Evolutionary conservation across 1,140 invertebrate genomes (phyloP), one percentile per base, ranked within the genome.

Genomic region (Cotesia vestalis): DNA sequence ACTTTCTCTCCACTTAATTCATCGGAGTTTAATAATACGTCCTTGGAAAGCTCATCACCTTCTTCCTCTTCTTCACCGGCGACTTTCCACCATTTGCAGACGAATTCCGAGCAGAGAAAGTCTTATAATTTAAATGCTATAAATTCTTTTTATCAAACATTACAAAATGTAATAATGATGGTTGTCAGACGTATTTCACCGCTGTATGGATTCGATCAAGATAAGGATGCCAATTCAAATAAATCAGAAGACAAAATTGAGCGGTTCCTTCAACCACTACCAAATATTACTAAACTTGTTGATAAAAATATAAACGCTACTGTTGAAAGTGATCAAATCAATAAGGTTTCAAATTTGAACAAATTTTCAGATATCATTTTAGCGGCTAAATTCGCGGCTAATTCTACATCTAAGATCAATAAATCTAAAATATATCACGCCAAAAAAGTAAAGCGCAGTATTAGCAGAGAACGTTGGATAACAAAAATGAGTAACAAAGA

Each of bases 391-490:
- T 46, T 46, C 5, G 40, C 6, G 6, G 2, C 11, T 9, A 6
- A 46, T 46, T 46, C 40, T 9, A 46, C 40, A 46, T 6, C 40
- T 46, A 46, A 27, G 1, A 27, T 1, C 8, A 46, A 46, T 5
- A 34, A 38, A 6, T 17, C 52, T 8, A 69, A 46, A 60, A 69
- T 14, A 52, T 51, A 34, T 60, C 17, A 36, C 34, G 11, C 14
- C 17, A 55, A 57, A 46, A 57, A 53, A 20, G n/a, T 60, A 53
- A 70, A 63, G 38, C 53, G 67, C 17, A 34, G 60, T 8, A 20
- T 40, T 17, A 53, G 60, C 36, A 8, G 36, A 61, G 11, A 46
- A 59, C 34, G 55, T 53, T 79, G 78, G 77, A 76, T 80, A 20
- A 60, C 27, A 2, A 70, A 64, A 14, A 69, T 78, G 12, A 53